These are phyloP conservation scores for Anthonomus grandis DNA, from an alignment of 1,140 invertebrate genomes.

Conservation along the genomic window DNA sequence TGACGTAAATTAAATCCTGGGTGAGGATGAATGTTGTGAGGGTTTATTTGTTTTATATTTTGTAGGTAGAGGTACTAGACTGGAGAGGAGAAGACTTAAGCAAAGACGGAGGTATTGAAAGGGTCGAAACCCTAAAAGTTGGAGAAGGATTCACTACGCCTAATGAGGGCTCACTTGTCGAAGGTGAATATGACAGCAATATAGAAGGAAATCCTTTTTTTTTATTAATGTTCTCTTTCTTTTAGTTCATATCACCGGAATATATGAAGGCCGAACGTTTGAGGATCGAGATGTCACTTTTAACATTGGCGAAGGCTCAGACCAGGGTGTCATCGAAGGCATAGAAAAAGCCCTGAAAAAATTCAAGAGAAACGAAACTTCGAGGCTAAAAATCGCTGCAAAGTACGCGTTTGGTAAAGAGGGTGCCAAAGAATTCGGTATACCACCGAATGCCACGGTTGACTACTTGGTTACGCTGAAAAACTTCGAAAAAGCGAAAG, in stretches of 20 bases:
- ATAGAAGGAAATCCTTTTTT: not conserved
- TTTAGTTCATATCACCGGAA: conserved; percentile 77
- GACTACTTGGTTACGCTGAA: conserved; percentile 79
- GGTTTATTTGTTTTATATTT: not conserved
- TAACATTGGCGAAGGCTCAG: conserved; percentile 79
- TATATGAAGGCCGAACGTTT: conserved; percentile 64
- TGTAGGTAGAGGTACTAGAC: conserved; percentile 76
- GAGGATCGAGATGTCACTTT: conserved; percentile 80
- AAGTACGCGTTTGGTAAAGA: conserved; percentile 77
- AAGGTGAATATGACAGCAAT: conserved; percentile 54
- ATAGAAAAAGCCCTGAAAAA: conserved; percentile 81
- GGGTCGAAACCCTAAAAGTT: conserved; percentile 59
- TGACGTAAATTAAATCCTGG: conserved; percentile 63
- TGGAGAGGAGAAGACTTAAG: conserved; percentile 88
- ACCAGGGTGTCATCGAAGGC: conserved; percentile 72
- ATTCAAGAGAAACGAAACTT: conserved; percentile 81
- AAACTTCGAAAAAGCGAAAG: conserved; percentile 78
- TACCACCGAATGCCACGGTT: conserved; percentile 76
- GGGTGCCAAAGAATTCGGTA: conserved; percentile 68
- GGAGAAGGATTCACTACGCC: conserved; percentile 71
- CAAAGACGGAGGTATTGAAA: conserved; percentile 80
- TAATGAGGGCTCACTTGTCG: conserved; percentile 74
- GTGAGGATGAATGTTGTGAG: not conserved
- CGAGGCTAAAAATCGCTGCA: conserved; percentile 69
- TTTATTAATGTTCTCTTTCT: not conserved